phyloP scores from a whole-genome alignment of 2,113 vertebrate genomes.

The Callaeas wilsoni region DNA sequence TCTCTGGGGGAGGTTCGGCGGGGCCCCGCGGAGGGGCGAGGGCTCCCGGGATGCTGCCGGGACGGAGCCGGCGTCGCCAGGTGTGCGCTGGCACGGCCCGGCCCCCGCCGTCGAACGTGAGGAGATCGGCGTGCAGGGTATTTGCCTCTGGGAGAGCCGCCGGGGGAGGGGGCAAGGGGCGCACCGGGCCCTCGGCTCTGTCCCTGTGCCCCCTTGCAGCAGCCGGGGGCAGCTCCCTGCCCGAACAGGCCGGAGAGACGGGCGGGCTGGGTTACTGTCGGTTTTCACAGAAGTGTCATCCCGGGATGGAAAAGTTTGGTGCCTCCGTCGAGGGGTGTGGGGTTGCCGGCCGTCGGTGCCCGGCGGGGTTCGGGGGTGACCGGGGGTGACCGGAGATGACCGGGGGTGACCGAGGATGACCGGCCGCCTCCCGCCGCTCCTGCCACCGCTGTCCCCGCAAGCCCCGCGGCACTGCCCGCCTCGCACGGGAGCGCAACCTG shows the following conservation, averaged over 20 bases:
- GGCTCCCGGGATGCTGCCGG: not conserved
- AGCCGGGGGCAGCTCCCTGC: not conserved
- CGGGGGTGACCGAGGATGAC: too few species aligned
- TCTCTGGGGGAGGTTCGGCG: not conserved
- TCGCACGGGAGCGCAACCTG: not conserved
- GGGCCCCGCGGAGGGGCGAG: not conserved
- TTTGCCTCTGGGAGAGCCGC: not conserved
- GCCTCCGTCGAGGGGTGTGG: accelerated
- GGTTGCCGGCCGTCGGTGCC: not conserved
- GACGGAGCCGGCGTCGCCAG: not conserved
- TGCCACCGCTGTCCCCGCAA: not conserved
- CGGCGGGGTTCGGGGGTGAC: not conserved
- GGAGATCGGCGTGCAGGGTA: accelerated
- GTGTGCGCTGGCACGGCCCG: not conserved
- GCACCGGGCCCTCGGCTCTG: not conserved
- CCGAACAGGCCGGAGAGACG: not conserved
- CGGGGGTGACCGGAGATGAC: not conserved
- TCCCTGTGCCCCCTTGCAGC: not conserved
- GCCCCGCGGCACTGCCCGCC: not conserved
- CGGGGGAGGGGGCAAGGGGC: not conserved
- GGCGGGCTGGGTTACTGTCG: not conserved
- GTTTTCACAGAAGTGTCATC: not conserved
- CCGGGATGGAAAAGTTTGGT: not conserved
- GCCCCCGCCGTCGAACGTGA: too few species aligned
- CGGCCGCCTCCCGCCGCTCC: not conserved